Conservation (phyloP, 2,888 invertebrate species). For the Myathropa florea region DNA sequence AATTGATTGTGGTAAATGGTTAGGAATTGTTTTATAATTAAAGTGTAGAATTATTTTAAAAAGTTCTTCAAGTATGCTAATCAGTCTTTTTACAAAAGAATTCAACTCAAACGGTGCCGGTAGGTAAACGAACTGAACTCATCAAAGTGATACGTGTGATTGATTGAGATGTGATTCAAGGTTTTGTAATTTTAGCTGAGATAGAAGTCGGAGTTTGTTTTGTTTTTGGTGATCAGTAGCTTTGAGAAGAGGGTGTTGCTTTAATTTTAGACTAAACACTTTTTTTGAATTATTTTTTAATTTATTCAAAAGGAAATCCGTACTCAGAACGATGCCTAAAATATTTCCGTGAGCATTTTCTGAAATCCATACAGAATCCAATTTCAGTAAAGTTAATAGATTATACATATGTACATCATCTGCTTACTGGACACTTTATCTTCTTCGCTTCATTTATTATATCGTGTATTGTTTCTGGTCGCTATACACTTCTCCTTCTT, state of each 20-base stretch:
- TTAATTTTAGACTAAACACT: too few species aligned
- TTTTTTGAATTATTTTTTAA: too few species aligned
- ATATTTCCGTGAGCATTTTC: too few species aligned
- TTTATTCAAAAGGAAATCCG: too few species aligned
- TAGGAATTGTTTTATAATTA: conserved; percentile 4
- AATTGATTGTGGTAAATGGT: not conserved
- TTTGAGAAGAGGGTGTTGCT: not conserved
- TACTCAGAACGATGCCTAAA: too few species aligned
- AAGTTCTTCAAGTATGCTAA: conserved; percentile 53
- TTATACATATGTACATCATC: too few species aligned
- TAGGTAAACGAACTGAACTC: not conserved
- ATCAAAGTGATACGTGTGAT: not conserved
- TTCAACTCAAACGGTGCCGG: conserved; percentile 29
- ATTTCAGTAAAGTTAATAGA: too few species aligned
- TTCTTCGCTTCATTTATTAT: too few species aligned
- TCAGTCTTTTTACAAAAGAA: conserved; percentile 67
- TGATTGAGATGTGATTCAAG: not conserved
- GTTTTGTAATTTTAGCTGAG: not conserved
- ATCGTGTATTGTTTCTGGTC: too few species aligned
- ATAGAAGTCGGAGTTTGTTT: not conserved
- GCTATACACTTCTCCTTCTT: too few species aligned
- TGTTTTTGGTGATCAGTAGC: not conserved
- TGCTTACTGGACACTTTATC: too few species aligned
- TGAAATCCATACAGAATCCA: too few species aligned
- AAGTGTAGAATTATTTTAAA: conserved; percentile 7